Base-by-base conservation (phyloP, 2,113 vertebrate genomes). In the Ramphastos sulfuratus region DNA sequence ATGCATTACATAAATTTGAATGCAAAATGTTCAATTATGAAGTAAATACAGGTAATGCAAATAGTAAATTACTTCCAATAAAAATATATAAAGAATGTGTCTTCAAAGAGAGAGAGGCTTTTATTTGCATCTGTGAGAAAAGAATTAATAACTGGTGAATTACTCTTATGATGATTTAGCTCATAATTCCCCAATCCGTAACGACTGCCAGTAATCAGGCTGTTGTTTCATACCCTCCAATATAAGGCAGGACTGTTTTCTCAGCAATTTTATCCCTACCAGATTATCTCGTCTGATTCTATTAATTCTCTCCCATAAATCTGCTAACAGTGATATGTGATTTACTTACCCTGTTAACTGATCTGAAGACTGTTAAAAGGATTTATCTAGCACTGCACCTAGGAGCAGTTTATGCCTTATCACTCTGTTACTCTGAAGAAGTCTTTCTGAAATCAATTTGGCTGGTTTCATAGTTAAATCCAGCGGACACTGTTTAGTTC, bases 1-100 rank as follows among this genome's bases (percentile, higher is more conserved):
- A 97, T 96, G 95, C 96, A 96, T 98, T 97, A 98, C 98, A 98
- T 98, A 98, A 98, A 98, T 98, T 97, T 98, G 98, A 98, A 98
- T 98, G 97, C 87, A 97, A 98, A 98, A 98, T 97, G 97, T 97
- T 98, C 98, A 98, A 97, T 98, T 98, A 98, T 95, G 96, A 98
- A 97, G 97, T 97, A 98, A 98, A 98, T 97, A 97, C 97, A 98
- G 98, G 98, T 98, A 98, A 98, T 97, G 96, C 96, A 97, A 98
- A 97, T 97, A 98, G 96, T 98, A 98, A 98, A 98, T 98, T 98
- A 97, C 97, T 97, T 96, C 97, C 97, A 97, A 97, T 97, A 97
- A 97, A 98, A 98, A 97, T 97, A 95, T 95, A 97, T 95, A 97
- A 97, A 98, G 95, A 96, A 97, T 96, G 96, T 95, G 95, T 97